Base-by-base conservation (phyloP, 2,888 invertebrate genomes). In the Hedychridium roseum region DNA sequence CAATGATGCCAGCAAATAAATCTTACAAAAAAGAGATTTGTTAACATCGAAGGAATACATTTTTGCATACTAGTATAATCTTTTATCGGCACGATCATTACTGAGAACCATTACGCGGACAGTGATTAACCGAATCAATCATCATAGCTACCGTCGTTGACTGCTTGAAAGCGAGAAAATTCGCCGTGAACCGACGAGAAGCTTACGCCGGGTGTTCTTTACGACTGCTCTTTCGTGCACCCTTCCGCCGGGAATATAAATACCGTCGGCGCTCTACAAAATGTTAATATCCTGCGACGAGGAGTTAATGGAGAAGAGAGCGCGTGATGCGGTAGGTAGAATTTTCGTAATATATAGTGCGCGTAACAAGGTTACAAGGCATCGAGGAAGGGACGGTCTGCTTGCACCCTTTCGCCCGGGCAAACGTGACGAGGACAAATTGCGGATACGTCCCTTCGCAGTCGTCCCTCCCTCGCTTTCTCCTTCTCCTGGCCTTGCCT, bases 371-470 rank as follows among this genome's bases (percentile, higher is more conserved):
- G 64, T 58, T 64, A 47, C 43, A 47, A 61, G 51, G 27, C n/a
- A n/a, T n/a, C 43, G 54, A 54, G 42, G 36, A 47, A 49, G 27
- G 31, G 32, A 45, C 18, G 31, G 41, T 39, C 18, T 27, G 4
- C 11, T 20, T 28, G 48, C 52, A 55, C 67, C 67, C 63, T 65
- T 65, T 59, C 52, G 36, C 16, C 35, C n/a, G n/a, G 41, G 32
- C 37, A 46, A 66, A 68, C 65, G 65, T 70, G 72, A 73, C 73
- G 63, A 59, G 66, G 64, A 73, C 72, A 73, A 73, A 72, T 73
- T 67, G 61, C 48, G 31, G 57, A 50, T 37, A 38, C 39, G 53
- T 54, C 57, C 57, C 54, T 57, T 43, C 27, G 30, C 34, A 30
- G 16, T n/a, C 15, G 11, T 11, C 31, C 35, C 60, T 64, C 61